Base-by-base conservation (phyloP, 2,888 invertebrate genomes). In the Caenorhabditis macrosperma region DNA sequence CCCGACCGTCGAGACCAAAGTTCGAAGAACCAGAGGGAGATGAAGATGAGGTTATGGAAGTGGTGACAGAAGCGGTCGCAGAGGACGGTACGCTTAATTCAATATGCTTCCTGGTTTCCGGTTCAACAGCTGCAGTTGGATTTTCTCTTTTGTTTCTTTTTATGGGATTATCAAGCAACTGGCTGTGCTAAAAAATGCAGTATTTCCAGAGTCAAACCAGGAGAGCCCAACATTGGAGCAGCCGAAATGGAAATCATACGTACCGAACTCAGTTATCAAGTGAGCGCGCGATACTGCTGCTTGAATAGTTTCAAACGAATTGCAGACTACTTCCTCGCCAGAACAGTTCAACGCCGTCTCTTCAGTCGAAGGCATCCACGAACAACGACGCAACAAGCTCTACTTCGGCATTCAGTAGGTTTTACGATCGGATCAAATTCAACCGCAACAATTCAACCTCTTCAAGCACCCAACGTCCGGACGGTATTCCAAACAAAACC, bases 191-290 rank as follows among this genome's bases (percentile, higher is more conserved):
- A 41, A 60, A 7, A 20, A 41, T 17, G 3, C 24, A 1, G 10
- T 17, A 33, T 24, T 41, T 71, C 48, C 63, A 63, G 72, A 17
- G 10, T 10, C 30, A 7, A 30, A 3, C 30, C 44, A 59, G 7
- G 52, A 35, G 1, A 61, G 71, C 22, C 54, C 72, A 46, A 60
- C 60, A 26, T 35, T 61, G 0, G 28, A 59, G 2, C 64, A 71
- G 17, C 69, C 69, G n/a, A 79, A 74, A 60, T 79, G 79, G 79
- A 79, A 74, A 28, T 30, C 59, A 0, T 79, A 57, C 28, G 72
- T 74, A 1, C 79, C 79, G 7, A 67, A 78, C 26, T 54, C 60
- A 0, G 67, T 78, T 2, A 59, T 79, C 52, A 79, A 74, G 74
- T 78, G 17, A 41, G 67, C 22, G 1, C 28, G 20, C 2, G 28